Evolutionary conservation across 2,797 vertebrate genomes (phyloP), one percentile per base, ranked within the genome.

Genomic region (Morelia viridis): DNA sequence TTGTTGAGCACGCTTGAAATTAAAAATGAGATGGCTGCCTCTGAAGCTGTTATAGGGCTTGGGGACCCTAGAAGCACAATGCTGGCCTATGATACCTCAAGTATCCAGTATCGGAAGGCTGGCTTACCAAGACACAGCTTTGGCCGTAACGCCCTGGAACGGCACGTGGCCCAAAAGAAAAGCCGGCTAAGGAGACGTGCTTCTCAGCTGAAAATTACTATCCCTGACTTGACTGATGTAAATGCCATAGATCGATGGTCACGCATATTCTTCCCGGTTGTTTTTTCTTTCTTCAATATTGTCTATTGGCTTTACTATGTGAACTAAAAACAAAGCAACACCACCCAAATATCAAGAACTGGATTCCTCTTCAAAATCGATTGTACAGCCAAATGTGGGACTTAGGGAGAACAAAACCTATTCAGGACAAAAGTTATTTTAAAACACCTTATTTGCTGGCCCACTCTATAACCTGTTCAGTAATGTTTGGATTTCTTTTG

Each of bases 231-330:
- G 98, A 99, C 99, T 97, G 99, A 99, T 94, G 99, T 99, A 93
- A 99, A 99, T 96, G 99, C 99, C 96, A 99, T 99, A 92, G 99
- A 99, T 97, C 99, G 98, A 96, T 99, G 99, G 99, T 99, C 99
- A 0, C 98, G 99, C 97, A 98, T 99, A 93, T 99, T 99, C 97
- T 99, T 99, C 97, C 99, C 99, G 6, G 99, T 99, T 6, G 99
- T 99, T 95, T 99, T 99, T 96, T 99, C 98, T 96, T 98, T 99
- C 96, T 99, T 99, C 97, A 99, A 99, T 95, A 98, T 99, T 57
- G 96, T 99, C 97, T 99, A 99, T 95, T 99, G 99, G 99, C 99
- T 99, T 97, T 99, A 99, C 95, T 99, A 99, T 93, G 97, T 99
- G 97, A 99, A 99, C 97, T 99, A 98, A 98, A 97, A 95, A 94